Evolutionary conservation across 2,888 invertebrate species (phyloP).

Genomic region (Plebejus argus): DNA sequence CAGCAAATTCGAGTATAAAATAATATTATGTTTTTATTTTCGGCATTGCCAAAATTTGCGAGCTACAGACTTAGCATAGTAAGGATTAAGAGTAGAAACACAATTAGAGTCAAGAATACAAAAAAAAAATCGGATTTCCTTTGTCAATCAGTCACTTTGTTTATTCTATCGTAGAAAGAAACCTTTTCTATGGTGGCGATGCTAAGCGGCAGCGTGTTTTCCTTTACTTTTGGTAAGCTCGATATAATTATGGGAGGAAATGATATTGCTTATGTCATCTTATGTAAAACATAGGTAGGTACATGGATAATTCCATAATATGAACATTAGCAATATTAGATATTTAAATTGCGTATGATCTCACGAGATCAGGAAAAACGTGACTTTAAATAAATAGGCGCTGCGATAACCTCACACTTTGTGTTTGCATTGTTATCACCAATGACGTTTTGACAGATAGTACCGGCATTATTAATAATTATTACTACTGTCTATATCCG

Average conservation of each 20-base stretch:
- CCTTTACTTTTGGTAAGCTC: not conserved
- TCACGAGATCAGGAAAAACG: slow-evolving; percentile 30
- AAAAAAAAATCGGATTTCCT: not conserved
- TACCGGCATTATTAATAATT: not conserved
- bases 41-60: not conserved
- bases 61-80: not conserved
- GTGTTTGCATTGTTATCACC: slow-evolving; percentile 20
- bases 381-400: slow-evolving; percentile 19
- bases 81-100: too few relatives aligned
- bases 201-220: too few relatives aligned
- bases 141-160: not conserved
- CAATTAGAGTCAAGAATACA: too few relatives aligned
- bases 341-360: slow-evolving; percentile 18
- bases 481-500: not conserved
- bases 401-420: slow-evolving; percentile 12
- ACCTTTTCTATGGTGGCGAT: not conserved
- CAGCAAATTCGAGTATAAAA: not conserved
- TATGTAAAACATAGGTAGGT: not conserved
- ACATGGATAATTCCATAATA: not conserved
- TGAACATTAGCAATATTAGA: not conserved
- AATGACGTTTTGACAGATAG: slow-evolving; percentile 21
- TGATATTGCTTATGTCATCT: not conserved
- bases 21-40: not conserved
- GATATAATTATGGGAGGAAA: not conserved
- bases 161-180: too few relatives aligned